Conservation (phyloP, 2,113 vertebrate species). For the Phalacrocorax brasilianus region DNA sequence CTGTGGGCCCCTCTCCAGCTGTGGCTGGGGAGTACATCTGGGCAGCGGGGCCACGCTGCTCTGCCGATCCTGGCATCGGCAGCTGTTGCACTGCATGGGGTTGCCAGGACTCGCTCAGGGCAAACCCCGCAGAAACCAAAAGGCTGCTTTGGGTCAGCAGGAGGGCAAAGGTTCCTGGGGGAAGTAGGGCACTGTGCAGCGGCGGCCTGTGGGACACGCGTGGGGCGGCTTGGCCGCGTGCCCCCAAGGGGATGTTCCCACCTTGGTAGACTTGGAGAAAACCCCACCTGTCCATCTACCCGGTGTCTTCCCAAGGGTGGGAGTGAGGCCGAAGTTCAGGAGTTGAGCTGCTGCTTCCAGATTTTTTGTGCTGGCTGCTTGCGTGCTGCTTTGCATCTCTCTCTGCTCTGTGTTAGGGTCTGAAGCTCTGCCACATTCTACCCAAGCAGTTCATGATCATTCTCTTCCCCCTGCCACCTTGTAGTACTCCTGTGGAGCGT, state of each 20-base stretch:
- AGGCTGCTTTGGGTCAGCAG: neutral
- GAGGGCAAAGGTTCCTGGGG: too few species aligned
- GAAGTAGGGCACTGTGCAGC: neutral
- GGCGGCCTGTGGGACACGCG: neutral
- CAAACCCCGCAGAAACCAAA: too few species aligned
- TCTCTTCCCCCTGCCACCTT: neutral
- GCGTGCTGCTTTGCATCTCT: accelerated
- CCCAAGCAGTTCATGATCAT: neutral
- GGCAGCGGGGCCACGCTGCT: neutral
- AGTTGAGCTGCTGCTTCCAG: neutral
- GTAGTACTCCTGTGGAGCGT: neutral
- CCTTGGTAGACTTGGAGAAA: neutral
- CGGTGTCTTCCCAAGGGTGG: neutral
- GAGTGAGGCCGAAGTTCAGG: neutral
- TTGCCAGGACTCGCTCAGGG: accelerated
- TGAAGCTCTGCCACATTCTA: neutral
- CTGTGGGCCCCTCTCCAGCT: neutral
- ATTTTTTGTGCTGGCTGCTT: neutral
- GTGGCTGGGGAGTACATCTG: neutral
- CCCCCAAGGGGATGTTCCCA: too few species aligned
- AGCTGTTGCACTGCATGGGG: neutral
- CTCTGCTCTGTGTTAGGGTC: too few species aligned
- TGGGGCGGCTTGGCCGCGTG: neutral
- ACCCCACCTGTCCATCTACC: accelerated
- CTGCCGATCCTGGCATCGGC: conserved; percentile 5